Base-by-base conservation (phyloP, 2,113 vertebrate genomes). In the Potamarius usumacintae region DNA sequence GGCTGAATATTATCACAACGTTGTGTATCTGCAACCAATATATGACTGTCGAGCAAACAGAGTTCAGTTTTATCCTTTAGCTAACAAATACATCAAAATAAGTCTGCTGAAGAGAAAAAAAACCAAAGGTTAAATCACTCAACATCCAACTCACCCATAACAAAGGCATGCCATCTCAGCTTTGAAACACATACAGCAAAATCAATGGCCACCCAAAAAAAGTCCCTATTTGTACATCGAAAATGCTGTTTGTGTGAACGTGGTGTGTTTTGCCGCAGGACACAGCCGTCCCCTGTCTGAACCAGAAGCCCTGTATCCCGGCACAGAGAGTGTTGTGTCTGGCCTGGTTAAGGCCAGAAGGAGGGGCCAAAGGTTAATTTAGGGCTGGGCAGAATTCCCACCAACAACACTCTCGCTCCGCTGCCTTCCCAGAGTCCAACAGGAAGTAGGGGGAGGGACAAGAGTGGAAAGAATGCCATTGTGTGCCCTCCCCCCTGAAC, bases 281-380 rank as follows among this genome's bases (percentile, higher is more conserved):
- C 50, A 88, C 10, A 50, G 18, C 12, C 82, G 83, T 18, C 60
- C 72, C 50, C 52, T 12, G 20, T 84, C 86, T 88, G 87, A 88
- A 84, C 82, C 81, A 74, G 27, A 52, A 65, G 86, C 74, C 85
- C 84, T 87, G 87, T 84, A 83, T 72, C 1, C 72, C 78, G 90
- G 90, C 90, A 90, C 89, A 78, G 83, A 89, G 65, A 82, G 85
- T 90, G 90, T 91, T 90, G 93, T 91, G 89, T 92, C 90, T 89
- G 86, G 88, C 86, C 55, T 87, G 76, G 87, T 92, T 85, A 90
- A 74, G 85, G 86, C 83, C 62, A 62, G 42, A 67, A 53, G 77
- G 69, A 62, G 58, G 87, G 91, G 88, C 84, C 88, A 86, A 76
- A 90, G 89, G 89, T 89, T 89, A 92, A 83, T 85, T 85, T n/a